Evolutionary conservation across 2,113 vertebrate genomes (phyloP), one percentile per base, ranked within the genome.

Genomic region (Murina feae): DNA sequence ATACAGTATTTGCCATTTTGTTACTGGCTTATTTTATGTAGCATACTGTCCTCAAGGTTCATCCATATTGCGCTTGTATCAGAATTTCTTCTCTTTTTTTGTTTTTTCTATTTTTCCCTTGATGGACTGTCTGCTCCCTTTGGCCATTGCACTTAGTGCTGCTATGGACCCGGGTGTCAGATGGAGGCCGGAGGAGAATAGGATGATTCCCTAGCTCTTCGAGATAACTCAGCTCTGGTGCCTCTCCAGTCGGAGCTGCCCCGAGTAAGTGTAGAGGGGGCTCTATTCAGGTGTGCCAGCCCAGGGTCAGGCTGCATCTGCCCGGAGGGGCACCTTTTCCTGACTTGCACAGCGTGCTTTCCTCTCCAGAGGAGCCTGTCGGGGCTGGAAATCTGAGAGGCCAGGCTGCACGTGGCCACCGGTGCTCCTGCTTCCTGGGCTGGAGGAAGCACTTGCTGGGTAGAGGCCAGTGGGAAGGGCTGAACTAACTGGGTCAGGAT

Each of bases 231-330:
- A 25, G 30, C 55, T 23, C 11, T n/a, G 58, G 23, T 6, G 4
- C 35, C 13, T 9, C 42, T 68, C 4, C 2, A 0, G 55, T 21
- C 51, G 21, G 53, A 47, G 39, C 63, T 44, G 47, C 25, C 37
- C 16, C 35, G 68, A 55, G 10, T 4, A 0, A 0, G 1, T 18
- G 16, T 32, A 12, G 14, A 9, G 47, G 47, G 4, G 17, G 14
- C 44, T 44, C 9, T 4, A 0, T 25, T 12, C 25, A 58, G 63
- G 53, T 9, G 12, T 16, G 58, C 51, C 1, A 2, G 76, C 0
- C 0, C 44, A 47, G 39, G 44, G 37, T 23, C 37, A 9, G 49
- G 53, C 32, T 63, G 20, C 25, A 14, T 42, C 58, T 65, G 42
- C 58, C 51, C 58, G 17, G 84, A 28, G 9, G 4, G 13, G 3